Conservation (phyloP, 2,797 vertebrate species). For the Hephaestus fuliginosus region DNA sequence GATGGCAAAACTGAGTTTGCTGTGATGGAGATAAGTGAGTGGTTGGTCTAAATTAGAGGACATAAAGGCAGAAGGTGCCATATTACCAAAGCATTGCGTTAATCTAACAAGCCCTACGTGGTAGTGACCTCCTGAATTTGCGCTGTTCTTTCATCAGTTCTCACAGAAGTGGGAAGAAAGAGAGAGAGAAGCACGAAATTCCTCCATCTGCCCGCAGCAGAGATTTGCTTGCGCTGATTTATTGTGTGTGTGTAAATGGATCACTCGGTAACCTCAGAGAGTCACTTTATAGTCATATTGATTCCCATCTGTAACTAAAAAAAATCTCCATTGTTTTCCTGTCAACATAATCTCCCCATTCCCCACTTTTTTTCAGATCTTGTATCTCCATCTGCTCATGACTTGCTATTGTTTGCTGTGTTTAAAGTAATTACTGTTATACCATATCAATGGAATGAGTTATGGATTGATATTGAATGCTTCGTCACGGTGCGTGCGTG, state of each 20-base stretch:
- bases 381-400: constrained; percentile 28
- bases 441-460: constrained; percentile 49
- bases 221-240: constrained; percentile 37
- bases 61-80: background rate
- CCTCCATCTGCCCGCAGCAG: constrained; percentile 20
- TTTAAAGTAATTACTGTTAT: constrained; percentile 42
- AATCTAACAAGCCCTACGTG: background rate
- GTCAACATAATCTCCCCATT: constrained; percentile 15
- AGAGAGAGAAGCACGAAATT: background rate
- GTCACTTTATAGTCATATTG: constrained; percentile 45
- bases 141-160: background rate
- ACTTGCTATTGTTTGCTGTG: constrained; percentile 10
- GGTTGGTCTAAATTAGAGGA: constrained; percentile 11
- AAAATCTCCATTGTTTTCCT: constrained; percentile 20
- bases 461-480: constrained; percentile 69
- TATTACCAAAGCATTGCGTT: constrained; percentile 12
- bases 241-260: constrained; percentile 43
- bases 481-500: constrained; percentile 33
- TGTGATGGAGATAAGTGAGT: constrained; percentile 4
- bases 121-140: constrained; percentile 8
- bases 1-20: constrained; percentile 5
- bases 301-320: constrained; percentile 43
- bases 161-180: background rate
- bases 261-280: constrained; percentile 47
- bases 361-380: constrained; percentile 1